phyloP scores from a whole-genome alignment of 2,797 vertebrate species.

The Fistularia tabacaria region DNA sequence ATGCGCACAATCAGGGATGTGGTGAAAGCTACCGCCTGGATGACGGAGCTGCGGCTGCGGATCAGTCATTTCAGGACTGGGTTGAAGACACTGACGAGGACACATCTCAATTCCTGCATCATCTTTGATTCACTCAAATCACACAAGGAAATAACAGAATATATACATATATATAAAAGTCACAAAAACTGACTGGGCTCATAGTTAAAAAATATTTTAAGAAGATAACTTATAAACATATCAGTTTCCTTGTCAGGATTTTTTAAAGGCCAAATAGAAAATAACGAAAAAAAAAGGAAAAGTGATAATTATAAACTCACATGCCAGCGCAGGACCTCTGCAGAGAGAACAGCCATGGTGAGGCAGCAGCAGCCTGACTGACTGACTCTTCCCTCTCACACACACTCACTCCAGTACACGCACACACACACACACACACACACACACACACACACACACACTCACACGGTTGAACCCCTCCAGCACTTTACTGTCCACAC shows the following conservation, averaged over 20 bases:
- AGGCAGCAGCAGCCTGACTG: conserved; percentile 65
- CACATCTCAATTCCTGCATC: not conserved
- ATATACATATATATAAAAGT: too few species aligned
- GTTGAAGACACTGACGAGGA: accelerated
- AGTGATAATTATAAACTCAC: conserved; percentile 60
- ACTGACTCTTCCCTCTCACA: conserved; percentile 37
- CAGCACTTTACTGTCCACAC: conserved; percentile 68
- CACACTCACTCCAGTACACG: conserved; percentile 18
- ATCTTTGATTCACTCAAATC: conserved; percentile 4
- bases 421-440: conserved; percentile 26
- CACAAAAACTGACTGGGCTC: too few species aligned
- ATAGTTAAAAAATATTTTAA: too few species aligned
- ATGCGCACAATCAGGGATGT: conserved; percentile 5
- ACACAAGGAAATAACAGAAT: not conserved
- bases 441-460: conserved; percentile 20
- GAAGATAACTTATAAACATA: too few species aligned
- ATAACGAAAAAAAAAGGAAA: conserved; percentile 9
- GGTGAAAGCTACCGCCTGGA: conserved; percentile 22
- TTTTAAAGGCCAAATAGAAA: not conserved
- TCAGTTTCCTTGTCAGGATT: too few species aligned
- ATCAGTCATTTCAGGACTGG: too few species aligned
- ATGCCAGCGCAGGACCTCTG: conserved; percentile 78
- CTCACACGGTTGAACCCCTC: conserved; percentile 46
- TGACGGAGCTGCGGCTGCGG: not conserved
- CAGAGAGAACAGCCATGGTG: conserved; percentile 81